Conservation (phyloP, 2,113 vertebrate genomes). For the Eolophus roseicapilla region DNA sequence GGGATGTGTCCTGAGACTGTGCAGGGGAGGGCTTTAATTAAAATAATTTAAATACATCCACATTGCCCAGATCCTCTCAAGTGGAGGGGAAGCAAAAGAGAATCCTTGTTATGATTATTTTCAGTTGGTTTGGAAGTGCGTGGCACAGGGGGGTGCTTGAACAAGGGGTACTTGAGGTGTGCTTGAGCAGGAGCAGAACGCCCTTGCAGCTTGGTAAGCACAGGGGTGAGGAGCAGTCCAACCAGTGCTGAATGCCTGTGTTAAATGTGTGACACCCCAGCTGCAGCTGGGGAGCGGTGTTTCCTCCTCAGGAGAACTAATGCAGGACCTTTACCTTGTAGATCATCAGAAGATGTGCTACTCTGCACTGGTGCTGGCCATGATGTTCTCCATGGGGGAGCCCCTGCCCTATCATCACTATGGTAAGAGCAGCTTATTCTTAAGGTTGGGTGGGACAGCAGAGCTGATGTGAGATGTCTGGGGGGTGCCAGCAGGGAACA, state of each 20-base stretch:
- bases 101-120: slow-evolving; percentile 23
- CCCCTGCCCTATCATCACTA: slow-evolving; percentile 97
- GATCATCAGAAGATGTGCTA: slow-evolving; percentile 99
- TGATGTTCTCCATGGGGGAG: slow-evolving; percentile 98
- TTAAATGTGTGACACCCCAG: neutral
- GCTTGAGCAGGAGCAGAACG: neutral
- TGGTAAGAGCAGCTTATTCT: slow-evolving; percentile 74
- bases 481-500: neutral
- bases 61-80: neutral
- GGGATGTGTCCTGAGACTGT: slow-evolving; percentile 36
- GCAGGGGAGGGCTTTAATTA: slow-evolving; percentile 35
- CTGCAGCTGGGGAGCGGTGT: neutral
- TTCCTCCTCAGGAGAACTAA: neutral
- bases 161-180: neutral
- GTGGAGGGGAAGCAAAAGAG: neutral
- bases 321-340: slow-evolving; percentile 60
- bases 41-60: too few species aligned
- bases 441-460: neutral
- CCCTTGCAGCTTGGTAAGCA: neutral
- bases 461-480: neutral
- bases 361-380: slow-evolving; percentile 91
- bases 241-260: neutral
- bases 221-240: neutral
- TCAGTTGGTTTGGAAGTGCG: slow-evolving; percentile 26
- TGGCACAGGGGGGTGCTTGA: neutral